These are phyloP conservation scores for Trachelus stipa DNA, from an alignment of 2,888 invertebrate genomes.

Conservation along the genomic window DNA sequence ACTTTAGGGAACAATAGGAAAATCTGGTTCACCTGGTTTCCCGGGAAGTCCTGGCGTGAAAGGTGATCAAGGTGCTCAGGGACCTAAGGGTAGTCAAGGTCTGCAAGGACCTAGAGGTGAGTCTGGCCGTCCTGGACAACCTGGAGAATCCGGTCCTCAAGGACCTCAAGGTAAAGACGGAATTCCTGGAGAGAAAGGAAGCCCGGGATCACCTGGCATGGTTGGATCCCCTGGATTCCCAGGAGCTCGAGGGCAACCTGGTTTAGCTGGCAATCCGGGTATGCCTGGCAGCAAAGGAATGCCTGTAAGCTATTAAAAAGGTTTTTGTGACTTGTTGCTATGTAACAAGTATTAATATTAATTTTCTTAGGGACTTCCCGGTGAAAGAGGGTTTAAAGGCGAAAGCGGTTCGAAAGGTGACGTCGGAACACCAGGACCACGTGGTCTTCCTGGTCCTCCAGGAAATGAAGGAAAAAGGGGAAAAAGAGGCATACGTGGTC, in stretches of 20 bases:
- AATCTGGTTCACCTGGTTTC: conserved; percentile 87
- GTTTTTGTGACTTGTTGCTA: not conserved
- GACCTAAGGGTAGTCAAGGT: conserved; percentile 85
- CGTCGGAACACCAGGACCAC: conserved; percentile 77
- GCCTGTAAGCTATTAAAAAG: conserved; percentile 68
- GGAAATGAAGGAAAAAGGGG: conserved; percentile 87
- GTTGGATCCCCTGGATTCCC: conserved; percentile 86
- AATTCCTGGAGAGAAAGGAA: conserved; percentile 83
- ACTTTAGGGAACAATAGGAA: conserved; percentile 80
- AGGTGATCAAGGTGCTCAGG: conserved; percentile 81
- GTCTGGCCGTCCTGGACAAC: conserved; percentile 80
- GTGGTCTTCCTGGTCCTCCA: conserved; percentile 79
- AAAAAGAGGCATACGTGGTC: conserved; percentile 82
- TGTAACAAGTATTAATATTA: not conserved
- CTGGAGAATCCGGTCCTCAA: conserved; percentile 81
- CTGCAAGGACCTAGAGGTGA: conserved; percentile 85
- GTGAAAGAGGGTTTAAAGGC: conserved; percentile 85
- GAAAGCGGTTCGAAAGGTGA: conserved; percentile 84
- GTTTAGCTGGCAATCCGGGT: conserved; percentile 79
- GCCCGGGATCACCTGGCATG: conserved; percentile 77
- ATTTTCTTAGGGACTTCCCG: conserved; percentile 75
- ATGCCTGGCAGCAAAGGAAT: conserved; percentile 81
- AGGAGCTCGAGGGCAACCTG: conserved; percentile 83
- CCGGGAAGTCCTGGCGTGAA: conserved; percentile 85
- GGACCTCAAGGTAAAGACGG: conserved; percentile 86